phyloP scores from a whole-genome alignment of 92 coral and sea anemone species.

The Heteractis magnifica region DNA sequence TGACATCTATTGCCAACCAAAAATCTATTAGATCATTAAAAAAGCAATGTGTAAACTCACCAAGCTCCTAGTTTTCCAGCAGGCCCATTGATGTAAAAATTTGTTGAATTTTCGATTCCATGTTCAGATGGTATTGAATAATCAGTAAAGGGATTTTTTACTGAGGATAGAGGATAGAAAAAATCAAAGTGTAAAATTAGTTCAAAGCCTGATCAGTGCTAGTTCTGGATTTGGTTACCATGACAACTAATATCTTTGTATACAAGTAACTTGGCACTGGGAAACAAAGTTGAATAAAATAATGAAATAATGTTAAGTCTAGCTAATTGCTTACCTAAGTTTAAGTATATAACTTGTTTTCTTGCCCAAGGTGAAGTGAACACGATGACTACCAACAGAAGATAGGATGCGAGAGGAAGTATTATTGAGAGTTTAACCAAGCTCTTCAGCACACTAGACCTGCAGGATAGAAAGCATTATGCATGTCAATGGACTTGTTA shows the following conservation, averaged over 20 bases:
- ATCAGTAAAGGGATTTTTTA: slow-evolving; percentile 66
- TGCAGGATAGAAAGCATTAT: background rate
- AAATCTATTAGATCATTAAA: no score
- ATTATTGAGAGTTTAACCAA: slow-evolving; percentile 12
- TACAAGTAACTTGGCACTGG: background rate
- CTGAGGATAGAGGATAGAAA: slow-evolving; percentile 33
- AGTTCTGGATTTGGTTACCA: background rate
- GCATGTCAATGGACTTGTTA: background rate
- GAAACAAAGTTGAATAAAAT: background rate
- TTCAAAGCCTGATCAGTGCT: background rate
- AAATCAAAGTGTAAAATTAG: background rate
- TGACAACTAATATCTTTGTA: no score
- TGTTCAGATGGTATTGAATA: slow-evolving; percentile 61
- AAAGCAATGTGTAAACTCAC: slow-evolving; percentile 33
- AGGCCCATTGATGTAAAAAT: slow-evolving; percentile 78
- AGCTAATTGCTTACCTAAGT: slow-evolving; percentile 62
- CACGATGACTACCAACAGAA: slow-evolving; percentile 49
- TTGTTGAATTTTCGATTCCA: slow-evolving; percentile 66
- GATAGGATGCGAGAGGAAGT: slow-evolving; percentile 32
- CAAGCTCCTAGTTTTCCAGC: slow-evolving; percentile 89
- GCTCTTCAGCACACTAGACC: background rate
- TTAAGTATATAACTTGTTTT: slow-evolving; percentile 67
- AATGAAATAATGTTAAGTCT: background rate
- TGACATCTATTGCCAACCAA: no score
- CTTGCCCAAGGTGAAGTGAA: slow-evolving; percentile 65